Evolutionary conservation across 2,797 vertebrate genomes (phyloP).

Genomic region (Coendou prehensilis): DNA sequence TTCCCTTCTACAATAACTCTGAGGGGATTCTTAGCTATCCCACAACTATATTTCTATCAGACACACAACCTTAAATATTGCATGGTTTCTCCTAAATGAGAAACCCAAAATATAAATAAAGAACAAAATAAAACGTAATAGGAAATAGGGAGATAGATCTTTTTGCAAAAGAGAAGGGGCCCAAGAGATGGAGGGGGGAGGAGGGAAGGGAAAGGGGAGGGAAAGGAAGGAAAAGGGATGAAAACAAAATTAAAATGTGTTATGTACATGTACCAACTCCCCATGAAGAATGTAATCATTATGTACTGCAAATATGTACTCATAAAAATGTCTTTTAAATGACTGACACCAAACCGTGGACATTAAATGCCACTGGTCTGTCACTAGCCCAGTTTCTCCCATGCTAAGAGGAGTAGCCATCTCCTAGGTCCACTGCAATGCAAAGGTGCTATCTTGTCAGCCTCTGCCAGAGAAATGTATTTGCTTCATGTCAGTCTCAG

Average conservation of each 20-base stretch:
- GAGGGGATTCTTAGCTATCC: too few relatives aligned
- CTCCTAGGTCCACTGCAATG: background rate
- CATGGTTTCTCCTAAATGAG: background rate
- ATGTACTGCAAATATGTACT: background rate
- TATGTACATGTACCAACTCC: background rate
- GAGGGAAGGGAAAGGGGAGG: background rate
- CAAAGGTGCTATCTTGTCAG: background rate
- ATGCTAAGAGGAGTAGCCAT: background rate
- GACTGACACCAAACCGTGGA: background rate
- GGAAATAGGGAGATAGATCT: background rate
- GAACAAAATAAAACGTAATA: background rate
- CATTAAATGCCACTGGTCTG: background rate
- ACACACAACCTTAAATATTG: background rate
- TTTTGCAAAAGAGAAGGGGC: background rate
- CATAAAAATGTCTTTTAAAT: background rate
- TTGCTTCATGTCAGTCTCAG: background rate
- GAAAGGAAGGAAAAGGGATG: background rate
- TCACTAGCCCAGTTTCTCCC: background rate
- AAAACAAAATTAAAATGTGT: background rate
- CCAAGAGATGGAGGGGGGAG: background rate
- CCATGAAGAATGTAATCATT: background rate
- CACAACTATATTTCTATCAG: background rate
- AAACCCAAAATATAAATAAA: background rate
- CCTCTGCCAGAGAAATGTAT: slow-evolving; percentile 41
- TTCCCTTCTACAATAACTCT: background rate